Evolutionary conservation across 2,888 invertebrate species (phyloP).

Genomic region (Ennomos quercinarius): DNA sequence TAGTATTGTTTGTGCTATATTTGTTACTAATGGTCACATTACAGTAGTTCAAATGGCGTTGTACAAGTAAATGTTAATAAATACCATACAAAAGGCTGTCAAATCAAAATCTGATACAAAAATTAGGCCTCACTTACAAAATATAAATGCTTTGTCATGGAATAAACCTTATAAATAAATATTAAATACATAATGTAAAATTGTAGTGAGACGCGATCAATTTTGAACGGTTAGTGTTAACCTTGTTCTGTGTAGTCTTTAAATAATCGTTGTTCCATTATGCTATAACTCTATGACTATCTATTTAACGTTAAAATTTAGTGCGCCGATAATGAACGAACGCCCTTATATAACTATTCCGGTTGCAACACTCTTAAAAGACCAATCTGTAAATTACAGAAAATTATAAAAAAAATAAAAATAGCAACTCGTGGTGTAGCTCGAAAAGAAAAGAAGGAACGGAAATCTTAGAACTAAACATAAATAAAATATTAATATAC

Average conservation of each 20-base stretch:
- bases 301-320: slow-evolving; percentile 47
- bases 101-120: slow-evolving; percentile 61
- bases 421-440: slow-evolving; percentile 25
- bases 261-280: slow-evolving; percentile 77
- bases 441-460: slow-evolving; percentile 22
- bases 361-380: slow-evolving; percentile 82
- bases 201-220: slow-evolving; percentile 42
- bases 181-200: slow-evolving; percentile 51
- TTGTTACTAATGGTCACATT: slow-evolving; percentile 45
- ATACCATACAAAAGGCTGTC: slow-evolving; percentile 50
- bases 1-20: slow-evolving; percentile 65
- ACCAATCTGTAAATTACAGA: slow-evolving; percentile 81
- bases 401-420: slow-evolving; percentile 36
- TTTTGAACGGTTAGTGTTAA: slow-evolving; percentile 44
- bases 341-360: slow-evolving; percentile 75
- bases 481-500: slow-evolving; percentile 41
- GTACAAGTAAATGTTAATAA: slow-evolving; percentile 44
- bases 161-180: slow-evolving; percentile 68
- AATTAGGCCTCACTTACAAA: slow-evolving; percentile 79
- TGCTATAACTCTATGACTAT: slow-evolving; percentile 58
- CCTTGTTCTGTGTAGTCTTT: slow-evolving; percentile 64
- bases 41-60: slow-evolving; percentile 25
- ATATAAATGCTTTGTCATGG: slow-evolving; percentile 81
- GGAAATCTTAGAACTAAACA: slow-evolving; percentile 35
- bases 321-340: slow-evolving; percentile 55